Base-by-base conservation (phyloP, 2,797 vertebrate genomes). In the Thaleichthys pacificus region DNA sequence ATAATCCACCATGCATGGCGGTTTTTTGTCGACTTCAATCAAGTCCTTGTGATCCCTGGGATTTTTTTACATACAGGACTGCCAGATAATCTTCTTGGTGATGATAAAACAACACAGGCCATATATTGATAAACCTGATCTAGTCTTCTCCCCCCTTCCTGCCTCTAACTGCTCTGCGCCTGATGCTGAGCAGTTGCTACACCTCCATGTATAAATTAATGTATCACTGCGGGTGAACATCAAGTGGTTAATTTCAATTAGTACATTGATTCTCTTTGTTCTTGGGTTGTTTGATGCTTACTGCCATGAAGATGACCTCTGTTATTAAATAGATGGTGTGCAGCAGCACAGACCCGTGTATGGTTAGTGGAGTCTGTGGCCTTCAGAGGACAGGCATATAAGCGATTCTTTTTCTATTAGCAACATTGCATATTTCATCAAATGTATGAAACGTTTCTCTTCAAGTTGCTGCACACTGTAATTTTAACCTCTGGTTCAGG, bases 221-320 rank as follows among this genome's bases (percentile, higher is more conserved):
- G 77, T 14, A 28, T 69, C 69, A 72, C 74, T 8, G 51, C 71
- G 71, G 82, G 64, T 86, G 80, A 90, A 84, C 79, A 88, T 78
- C 73, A 80, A 89, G 80, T 77, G 70, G 79, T 76, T 84, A 66
- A 80, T 88, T 89, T 90, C 80, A 89, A 90, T 90, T 88, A 85
- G 74, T 84, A 75, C 89, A 90, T 89, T 85, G 88, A 90, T 91
- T 84, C 75, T 73, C 83, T 73, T 82, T 74, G 47, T 42, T 79
- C 78, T 79, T 67, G 68, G 77, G 84, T 82, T 84, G 82, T 89
- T 88, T 84, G 85, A 88, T 71, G 77, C 81, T 83, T 81, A 70
- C 66, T 63, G 67, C 72, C 85, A 81, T 82, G 82, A 82, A 85
- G 75, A 81, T 79, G 79, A 65, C 68, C 71, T 61, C 68, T 77